Conservation (phyloP, 2,113 vertebrate genomes). For the Clarias magur region DNA sequence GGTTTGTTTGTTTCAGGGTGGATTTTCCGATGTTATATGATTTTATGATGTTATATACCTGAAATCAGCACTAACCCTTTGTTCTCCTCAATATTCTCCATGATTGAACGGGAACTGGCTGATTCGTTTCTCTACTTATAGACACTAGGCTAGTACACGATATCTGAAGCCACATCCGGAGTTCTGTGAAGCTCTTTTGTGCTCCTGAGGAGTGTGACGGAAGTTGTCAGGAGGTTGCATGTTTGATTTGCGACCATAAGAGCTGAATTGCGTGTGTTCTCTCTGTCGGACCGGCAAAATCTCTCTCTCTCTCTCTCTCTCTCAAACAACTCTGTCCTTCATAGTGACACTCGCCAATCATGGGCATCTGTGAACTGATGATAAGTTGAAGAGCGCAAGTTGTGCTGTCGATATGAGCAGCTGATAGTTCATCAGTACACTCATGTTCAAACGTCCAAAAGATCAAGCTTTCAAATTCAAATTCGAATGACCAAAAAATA, state of each 20-base stretch:
- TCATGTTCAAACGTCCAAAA: neutral
- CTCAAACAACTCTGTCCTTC: neutral
- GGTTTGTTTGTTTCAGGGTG: neutral
- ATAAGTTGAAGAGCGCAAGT: neutral
- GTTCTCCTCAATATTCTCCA: neutral
- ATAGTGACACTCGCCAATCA: neutral
- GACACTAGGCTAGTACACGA: neutral
- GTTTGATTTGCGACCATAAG: neutral
- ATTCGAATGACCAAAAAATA: neutral
- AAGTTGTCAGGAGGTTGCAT: neutral
- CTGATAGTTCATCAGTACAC: neutral
- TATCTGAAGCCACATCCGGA: neutral
- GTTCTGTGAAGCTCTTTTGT: neutral
- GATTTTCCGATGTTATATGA: neutral
- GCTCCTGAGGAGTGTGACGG: neutral
- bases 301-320: neutral
- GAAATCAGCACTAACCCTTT: neutral
- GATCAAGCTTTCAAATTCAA: neutral
- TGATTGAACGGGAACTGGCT: neutral
- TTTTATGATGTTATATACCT: neutral
- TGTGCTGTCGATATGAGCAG: neutral
- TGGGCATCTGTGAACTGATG: neutral
- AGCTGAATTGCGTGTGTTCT: neutral
- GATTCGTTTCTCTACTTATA: neutral
- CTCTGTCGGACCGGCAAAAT: neutral